A percentile compares a stretch with the other conserved stretches of the same genome.
Conservation (phyloP, 2,888 invertebrate species). For the Lamellibrachia satsuma region DNA sequence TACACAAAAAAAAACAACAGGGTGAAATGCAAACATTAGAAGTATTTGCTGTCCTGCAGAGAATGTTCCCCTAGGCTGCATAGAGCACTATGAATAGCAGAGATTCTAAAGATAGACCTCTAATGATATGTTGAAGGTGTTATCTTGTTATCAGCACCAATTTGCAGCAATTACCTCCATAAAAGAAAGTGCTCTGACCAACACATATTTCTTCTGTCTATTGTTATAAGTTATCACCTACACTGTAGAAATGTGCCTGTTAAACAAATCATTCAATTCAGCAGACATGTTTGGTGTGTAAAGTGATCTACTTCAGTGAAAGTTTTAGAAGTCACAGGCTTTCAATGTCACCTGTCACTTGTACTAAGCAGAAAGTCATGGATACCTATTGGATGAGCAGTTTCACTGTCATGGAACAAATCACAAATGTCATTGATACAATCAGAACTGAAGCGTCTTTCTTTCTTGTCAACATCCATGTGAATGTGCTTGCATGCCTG, state of each 20-base stretch:
- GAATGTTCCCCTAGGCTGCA: not conserved
- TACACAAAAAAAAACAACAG: not conserved
- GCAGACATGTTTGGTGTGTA: not conserved
- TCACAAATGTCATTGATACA: not conserved
- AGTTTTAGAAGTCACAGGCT: not conserved
- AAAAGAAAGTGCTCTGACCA: not conserved
- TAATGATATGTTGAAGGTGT: not conserved
- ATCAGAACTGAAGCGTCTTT: not conserved
- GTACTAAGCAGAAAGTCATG: not conserved
- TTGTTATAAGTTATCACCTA: not conserved
- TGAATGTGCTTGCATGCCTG: no score
- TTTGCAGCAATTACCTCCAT: not conserved
- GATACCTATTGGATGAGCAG: not conserved
- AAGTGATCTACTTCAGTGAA: not conserved
- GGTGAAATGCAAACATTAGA: not conserved
- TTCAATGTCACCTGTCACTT: not conserved
- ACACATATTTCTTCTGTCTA: not conserved
- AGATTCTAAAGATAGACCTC: not conserved
- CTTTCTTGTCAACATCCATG: not conserved
- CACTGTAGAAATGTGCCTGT: not conserved
- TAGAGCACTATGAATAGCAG: not conserved
- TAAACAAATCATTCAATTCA: not conserved
- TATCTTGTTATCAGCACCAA: not conserved
- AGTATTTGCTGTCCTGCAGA: not conserved
- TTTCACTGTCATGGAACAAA: not conserved